Evolutionary conservation across 2,888 invertebrate genomes (phyloP), one percentile per base, ranked within the genome.

Genomic region (Hoplodrina ambigua): DNA sequence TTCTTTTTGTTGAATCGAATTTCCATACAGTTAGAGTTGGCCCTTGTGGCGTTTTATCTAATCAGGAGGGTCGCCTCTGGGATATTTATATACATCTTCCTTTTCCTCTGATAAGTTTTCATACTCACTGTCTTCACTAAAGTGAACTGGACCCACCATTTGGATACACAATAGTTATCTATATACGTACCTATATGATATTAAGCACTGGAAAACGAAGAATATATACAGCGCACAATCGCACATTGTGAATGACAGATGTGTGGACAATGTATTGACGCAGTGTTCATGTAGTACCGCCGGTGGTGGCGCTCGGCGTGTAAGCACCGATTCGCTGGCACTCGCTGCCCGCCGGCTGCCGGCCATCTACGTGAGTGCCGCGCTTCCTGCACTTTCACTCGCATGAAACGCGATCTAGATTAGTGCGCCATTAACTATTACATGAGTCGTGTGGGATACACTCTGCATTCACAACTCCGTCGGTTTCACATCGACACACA

Each of bases 311-410:
- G n/a, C 10, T 46, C 8, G 25, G 62, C 17, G 30, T 30, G 54
- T 30, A 44, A 8, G 25, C 53, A 49, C 49, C 62, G 62, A 55
- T 33, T 62, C 15, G 62, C 52, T 10, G 46, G 25, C 46, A 50
- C 44, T 19, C 37, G 57, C 30, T 19, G 49, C 17, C 57, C 50
- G 75, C 46, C 66, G 59, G 46, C 76, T 46, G 70, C 54, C 69
- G 54, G 71, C 56, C 62, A 78, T 83, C 83, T 80, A 82, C 83
- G 78, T 70, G 80, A 59, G 72, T 37, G 61, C 53, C 79, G 74
- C 80, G 83, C 75, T 88, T 88, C 86, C 87, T 85, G 78, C 86
- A 89, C 89, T 89, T 90, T 89, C 89, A 86, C 89, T 88, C 61
- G 67, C 59, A 64, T 69, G 73, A 73, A 75, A 72, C 69, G 62